A percentile compares a stretch with the other conserved stretches of the same genome.
Conservation (phyloP, 2,797 vertebrate species). For the Orientallactaga sibirica region DNA sequence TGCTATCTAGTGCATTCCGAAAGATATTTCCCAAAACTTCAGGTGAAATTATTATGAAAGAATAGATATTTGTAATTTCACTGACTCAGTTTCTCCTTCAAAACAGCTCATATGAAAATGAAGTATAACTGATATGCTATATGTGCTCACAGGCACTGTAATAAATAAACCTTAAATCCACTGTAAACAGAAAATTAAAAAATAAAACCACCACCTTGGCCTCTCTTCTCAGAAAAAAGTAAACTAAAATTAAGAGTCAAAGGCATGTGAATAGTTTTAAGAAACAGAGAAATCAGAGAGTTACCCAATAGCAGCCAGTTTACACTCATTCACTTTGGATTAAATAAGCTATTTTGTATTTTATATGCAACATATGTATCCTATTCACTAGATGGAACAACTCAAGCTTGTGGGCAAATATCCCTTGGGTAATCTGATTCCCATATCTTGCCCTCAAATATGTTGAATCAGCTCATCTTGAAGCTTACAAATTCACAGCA, state of each 20-base stretch:
- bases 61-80: conserved; percentile 18
- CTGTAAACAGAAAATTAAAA: conserved; percentile 68
- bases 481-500: not conserved
- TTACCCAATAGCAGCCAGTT: not conserved
- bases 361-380: not conserved
- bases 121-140: conserved; percentile 68
- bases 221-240: conserved; percentile 37
- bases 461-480: not conserved
- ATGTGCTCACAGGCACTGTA: conserved; percentile 68
- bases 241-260: conserved; percentile 16
- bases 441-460: not conserved
- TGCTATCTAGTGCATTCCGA: conserved; percentile 48
- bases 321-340: not conserved
- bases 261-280: not conserved
- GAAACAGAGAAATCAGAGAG: not conserved
- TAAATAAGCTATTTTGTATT: conserved; percentile 41
- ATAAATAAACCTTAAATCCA: conserved; percentile 74
- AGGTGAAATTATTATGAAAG: conserved; percentile 9
- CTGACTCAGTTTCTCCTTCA: conserved; percentile 64
- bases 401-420: conserved; percentile 27
- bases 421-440: not conserved
- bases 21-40: conserved; percentile 67
- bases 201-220: conserved; percentile 71
- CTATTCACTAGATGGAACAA: not conserved
- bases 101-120: conserved; percentile 58